Evolutionary conservation across 2,113 vertebrate species (phyloP), one percentile per base, ranked within the genome.

Genomic region (cattle (Bos taurus)): DNA sequence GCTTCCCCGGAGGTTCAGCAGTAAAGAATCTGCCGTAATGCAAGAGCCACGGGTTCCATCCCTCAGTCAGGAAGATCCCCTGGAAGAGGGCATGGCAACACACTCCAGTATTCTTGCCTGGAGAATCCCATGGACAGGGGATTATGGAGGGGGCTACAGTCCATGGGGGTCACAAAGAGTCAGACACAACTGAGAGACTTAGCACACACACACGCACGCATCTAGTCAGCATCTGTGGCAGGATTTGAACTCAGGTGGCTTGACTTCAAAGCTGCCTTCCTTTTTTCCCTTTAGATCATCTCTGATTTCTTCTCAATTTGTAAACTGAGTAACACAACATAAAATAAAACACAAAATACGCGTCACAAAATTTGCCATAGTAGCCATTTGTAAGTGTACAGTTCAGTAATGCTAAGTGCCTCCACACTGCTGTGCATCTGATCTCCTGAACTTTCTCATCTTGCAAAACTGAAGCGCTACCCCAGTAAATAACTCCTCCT

Each of bases 41-140:
- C 71, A 25, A 43, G 36, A 7, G 71, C 7, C 2, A 0, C 1
- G 1, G 36, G 36, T 43, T 43, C 0, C 1, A 77, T 26, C 21
- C 71, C 11, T 25, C 5, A 6, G 71, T 74, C 36, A 14, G 36
- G 36, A 77, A 43, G 12, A 77, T 23, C 2, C 36, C 36, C 71
- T 14, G 36, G 11, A 77, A 14, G 23, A 77, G 36, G 21, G 71
- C 36, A 43, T 43, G 36, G 36, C 71, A 26, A 77, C 71, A 23
- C 36, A 77, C 36, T 43, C 71, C 23, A 77, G 71, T 14, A 77
- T 77, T 43, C 36, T 43, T 14, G 19, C 12, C 36, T 77, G 71
- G 36, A 77, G 71, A 77, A 43, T 1, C 12, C 36, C 36, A 74
- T 7, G 11, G 1, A 74, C 12, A 71, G 23, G 36, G 23, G 21